A percentile compares a stretch with the other conserved stretches of the same genome.
phyloP scores from a whole-genome alignment of 1,140 invertebrate species.

The Stenopsyche tienmushanensis region DNA sequence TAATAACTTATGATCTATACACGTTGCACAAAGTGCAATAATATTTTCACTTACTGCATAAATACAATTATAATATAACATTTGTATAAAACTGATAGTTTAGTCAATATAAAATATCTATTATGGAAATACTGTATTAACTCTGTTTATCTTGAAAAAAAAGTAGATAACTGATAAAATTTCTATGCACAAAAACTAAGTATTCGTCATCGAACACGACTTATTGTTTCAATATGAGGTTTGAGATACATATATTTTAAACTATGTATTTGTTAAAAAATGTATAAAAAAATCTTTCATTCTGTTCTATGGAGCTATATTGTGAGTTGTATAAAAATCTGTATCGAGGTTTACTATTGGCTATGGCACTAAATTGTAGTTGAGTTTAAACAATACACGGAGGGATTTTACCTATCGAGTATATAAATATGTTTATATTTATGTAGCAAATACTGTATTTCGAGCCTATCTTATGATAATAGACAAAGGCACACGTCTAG shows the following conservation, averaged over 20 bases:
- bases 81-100: slow-evolving; percentile 34
- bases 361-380: slow-evolving; percentile 41
- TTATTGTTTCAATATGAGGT: slow-evolving; percentile 43
- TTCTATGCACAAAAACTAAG: slow-evolving; percentile 28
- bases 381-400: slow-evolving; percentile 25
- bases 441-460: too few relatives aligned
- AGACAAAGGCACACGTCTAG: too few relatives aligned
- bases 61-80: slow-evolving; percentile 32
- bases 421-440: too few relatives aligned
- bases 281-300: slow-evolving; percentile 42
- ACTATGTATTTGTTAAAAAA: slow-evolving; percentile 34
- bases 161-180: slow-evolving; percentile 18
- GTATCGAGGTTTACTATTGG: slow-evolving; percentile 28
- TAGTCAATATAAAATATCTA: slow-evolving; percentile 25
- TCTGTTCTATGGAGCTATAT: slow-evolving; percentile 34
- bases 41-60: slow-evolving; percentile 15
- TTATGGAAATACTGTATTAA: slow-evolving; percentile 27
- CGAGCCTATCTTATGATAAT: too few relatives aligned
- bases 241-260: slow-evolving; percentile 37
- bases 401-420: slow-evolving; percentile 14
- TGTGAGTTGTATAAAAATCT: slow-evolving; percentile 40
- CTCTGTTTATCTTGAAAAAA: slow-evolving; percentile 16
- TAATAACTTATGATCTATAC: too few relatives aligned
- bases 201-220: slow-evolving; percentile 29
- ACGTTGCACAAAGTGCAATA: too few relatives aligned